These are phyloP conservation scores for Aromia moschata DNA, from an alignment of 2,888 invertebrate genomes.

Conservation along the genomic window DNA sequence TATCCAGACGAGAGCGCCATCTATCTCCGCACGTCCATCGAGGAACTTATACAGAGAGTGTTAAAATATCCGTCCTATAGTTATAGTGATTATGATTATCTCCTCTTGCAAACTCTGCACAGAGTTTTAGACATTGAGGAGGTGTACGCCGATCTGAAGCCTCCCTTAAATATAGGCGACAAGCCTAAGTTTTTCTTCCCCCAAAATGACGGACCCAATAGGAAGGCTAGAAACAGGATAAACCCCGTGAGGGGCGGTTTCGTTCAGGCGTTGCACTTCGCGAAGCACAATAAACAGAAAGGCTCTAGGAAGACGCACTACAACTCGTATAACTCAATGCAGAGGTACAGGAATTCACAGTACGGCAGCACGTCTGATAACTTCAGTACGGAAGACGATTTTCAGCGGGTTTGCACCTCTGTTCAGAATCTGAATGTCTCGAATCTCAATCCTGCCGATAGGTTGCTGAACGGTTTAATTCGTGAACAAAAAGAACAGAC, in stretches of 20 bases:
- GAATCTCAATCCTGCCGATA: background rate
- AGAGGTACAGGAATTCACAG: background rate
- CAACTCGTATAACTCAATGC: no score
- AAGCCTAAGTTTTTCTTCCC: conserved; percentile 70
- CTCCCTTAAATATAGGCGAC: conserved; percentile 80
- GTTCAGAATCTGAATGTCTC: conserved; percentile 4
- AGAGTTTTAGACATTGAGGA: conserved; percentile 78
- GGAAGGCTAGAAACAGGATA: conserved; percentile 4
- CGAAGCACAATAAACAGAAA: background rate
- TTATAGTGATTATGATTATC: conserved; percentile 68
- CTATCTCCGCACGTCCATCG: conserved; percentile 45
- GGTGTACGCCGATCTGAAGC: conserved; percentile 72
- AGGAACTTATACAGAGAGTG: conserved; percentile 57
- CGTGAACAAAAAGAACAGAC: background rate
- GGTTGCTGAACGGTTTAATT: conserved; percentile 14
- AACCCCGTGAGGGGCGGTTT: conserved; percentile 8
- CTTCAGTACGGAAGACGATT: background rate
- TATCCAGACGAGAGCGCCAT: conserved; percentile 41
- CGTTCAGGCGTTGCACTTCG: background rate
- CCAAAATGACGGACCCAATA: conserved; percentile 10
- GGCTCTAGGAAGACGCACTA: background rate
- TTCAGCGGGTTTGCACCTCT: conserved; percentile 15
- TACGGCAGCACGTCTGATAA: background rate
- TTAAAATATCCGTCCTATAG: conserved; percentile 70
- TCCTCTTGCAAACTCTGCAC: conserved; percentile 66